phyloP scores from a whole-genome alignment of 2,888 invertebrate genomes.

The Muschampia plurimacula region DNA sequence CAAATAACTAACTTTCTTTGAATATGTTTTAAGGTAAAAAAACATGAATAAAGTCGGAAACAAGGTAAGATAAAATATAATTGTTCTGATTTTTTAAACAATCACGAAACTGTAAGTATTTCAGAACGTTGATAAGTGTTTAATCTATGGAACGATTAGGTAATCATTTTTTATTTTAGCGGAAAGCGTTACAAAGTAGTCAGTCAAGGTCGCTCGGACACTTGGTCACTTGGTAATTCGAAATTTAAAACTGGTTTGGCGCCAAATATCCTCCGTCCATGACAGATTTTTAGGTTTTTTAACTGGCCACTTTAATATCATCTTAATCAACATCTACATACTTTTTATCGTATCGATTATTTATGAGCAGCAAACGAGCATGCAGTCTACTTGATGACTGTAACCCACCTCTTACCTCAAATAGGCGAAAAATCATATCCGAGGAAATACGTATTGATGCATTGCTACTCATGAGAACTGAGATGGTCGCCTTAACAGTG shows the following conservation, averaged over 20 bases:
- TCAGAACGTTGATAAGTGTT: neutral
- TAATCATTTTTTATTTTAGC: constrained; percentile 20
- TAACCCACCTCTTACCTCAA: too few relatives aligned
- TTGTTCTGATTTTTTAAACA: neutral
- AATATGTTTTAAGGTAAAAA: neutral
- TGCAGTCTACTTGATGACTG: too few relatives aligned
- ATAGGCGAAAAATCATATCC: too few relatives aligned
- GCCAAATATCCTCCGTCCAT: constrained; percentile 6
- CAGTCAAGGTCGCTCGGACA: constrained; percentile 13
- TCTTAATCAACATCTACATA: too few relatives aligned
- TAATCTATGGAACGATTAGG: constrained; percentile 23
- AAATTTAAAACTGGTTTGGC: constrained; percentile 9
- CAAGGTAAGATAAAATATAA: neutral
- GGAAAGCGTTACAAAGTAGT: constrained; percentile 17
- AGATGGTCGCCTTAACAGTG: too few relatives aligned
- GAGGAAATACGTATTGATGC: too few relatives aligned
- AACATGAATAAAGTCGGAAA: neutral
- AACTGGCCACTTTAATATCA: too few relatives aligned
- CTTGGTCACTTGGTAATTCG: constrained; percentile 11
- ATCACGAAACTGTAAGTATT: neutral
- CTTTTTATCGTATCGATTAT: too few relatives aligned
- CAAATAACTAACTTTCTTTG: neutral
- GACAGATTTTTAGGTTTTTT: neutral
- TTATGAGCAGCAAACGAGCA: too few relatives aligned
- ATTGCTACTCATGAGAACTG: too few relatives aligned